Evolutionary conservation across 2,797 vertebrate genomes (phyloP), one percentile per base, ranked within the genome.

Genomic region (Onychomys leucogaster): DNA sequence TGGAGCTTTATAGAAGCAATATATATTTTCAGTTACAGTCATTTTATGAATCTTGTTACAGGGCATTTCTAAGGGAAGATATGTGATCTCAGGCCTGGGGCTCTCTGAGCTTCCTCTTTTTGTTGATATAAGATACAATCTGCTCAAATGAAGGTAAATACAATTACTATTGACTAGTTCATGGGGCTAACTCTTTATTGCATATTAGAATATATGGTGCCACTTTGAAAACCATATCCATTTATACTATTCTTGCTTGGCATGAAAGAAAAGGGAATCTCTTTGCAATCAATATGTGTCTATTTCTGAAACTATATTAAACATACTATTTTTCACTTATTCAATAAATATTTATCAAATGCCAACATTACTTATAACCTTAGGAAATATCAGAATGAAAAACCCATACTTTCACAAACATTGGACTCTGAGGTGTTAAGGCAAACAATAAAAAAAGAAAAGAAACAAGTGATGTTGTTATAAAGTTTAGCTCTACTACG

Each of bases 311-410:
- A 80, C 43, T 67, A 32, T 41, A 91, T 27, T 90, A 94, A 94
- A 87, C 63, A 59, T 71, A 46, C 16, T 57, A 57, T 87, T 86
- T 76, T 86, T 86, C 43, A 69, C 25, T 71, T 73, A 85, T 55
- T 73, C 23, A 87, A 73, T 69, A 96, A 84, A 55, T 93, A 49
- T 91, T 91, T 82, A 92, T 27, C 82, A 76, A 94, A n/a, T 71
- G 14, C 19, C 19, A 78, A 49, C n/a, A 43, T 90, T 63, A 81
- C 65, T 93, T 94, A 91, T 91, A 29, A 80, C 12, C 6, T 88
- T 59, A 7, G 14, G 0, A 90, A 73, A 65, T 65, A 81, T 80
- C 17, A 88, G 67, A 73, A 12, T 23, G 41, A 71, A 90, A 88
- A 63, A 37, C 8, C 0, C 90, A 41, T 92, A 55, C 34, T 89